A percentile compares a stretch with the other conserved stretches of the same genome.
These are phyloP conservation scores for Vanessa cardui DNA, from an alignment of 2,888 invertebrate genomes.

Conservation along the genomic window DNA sequence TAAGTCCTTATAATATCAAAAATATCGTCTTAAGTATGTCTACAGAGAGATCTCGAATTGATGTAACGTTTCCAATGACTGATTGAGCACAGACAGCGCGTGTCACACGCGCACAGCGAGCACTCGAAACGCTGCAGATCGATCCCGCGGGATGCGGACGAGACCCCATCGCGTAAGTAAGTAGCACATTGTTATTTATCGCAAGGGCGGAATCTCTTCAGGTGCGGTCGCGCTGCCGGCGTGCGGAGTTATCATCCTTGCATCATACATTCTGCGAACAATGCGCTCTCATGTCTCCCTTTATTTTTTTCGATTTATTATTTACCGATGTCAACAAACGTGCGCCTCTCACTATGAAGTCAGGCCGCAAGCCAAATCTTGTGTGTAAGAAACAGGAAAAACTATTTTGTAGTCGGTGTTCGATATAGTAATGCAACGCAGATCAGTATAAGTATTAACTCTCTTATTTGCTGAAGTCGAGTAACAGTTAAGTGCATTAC, in stretches of 20 bases:
- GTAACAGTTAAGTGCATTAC: too few relatives aligned
- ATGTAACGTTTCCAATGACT: too few relatives aligned
- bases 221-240: neutral
- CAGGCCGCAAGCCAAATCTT: neutral
- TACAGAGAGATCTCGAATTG: too few relatives aligned
- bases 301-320: neutral
- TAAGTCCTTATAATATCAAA: too few relatives aligned
- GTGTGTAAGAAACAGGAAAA: too few relatives aligned
- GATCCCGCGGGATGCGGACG: neutral
- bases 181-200: constrained; percentile 1
- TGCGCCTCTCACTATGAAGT: neutral
- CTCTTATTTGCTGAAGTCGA: too few relatives aligned
- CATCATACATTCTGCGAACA: neutral
- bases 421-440: too few relatives aligned
- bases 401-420: too few relatives aligned
- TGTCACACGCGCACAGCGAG: neutral
- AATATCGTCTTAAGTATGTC: too few relatives aligned
- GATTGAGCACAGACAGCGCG: neutral
- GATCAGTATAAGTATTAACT: too few relatives aligned
- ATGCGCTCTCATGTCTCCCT: neutral
- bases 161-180: constrained; percentile 2
- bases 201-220: neutral
- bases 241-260: neutral
- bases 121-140: constrained; percentile 4
- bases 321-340: neutral